Evolutionary conservation across 2,797 vertebrate genomes (phyloP).

Genomic region (Falco rusticolus): DNA sequence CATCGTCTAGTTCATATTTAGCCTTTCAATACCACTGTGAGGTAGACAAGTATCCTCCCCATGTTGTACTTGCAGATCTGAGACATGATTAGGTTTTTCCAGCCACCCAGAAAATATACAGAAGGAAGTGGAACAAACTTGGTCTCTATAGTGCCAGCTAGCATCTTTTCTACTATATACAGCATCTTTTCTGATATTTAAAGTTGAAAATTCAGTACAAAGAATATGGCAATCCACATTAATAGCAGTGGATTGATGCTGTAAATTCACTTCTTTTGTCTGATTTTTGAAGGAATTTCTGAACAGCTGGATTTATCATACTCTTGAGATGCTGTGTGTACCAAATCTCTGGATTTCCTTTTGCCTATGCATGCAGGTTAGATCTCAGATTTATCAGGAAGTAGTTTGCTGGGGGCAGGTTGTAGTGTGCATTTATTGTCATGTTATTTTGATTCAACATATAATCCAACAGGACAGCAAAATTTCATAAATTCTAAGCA

Average conservation of each 20-base stretch:
- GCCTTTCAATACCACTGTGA: neutral
- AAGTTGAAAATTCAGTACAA: neutral
- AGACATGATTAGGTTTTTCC: neutral
- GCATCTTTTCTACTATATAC: neutral
- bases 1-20: neutral
- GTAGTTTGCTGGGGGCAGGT: neutral
- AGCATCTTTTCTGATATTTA: neutral
- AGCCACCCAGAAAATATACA: neutral
- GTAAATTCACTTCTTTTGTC: neutral
- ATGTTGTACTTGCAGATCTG: neutral
- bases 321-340: neutral
- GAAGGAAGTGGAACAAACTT: neutral
- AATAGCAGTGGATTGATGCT: neutral
- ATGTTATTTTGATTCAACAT: neutral
- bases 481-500: neutral
- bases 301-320: neutral
- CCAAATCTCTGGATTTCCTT: neutral
- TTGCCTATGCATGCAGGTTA: neutral
- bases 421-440: neutral
- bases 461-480: neutral
- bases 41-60: neutral
- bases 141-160: neutral
- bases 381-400: neutral
- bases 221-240: neutral
- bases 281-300: neutral